Conservation (phyloP, 2,888 invertebrate species). For the Dicyrtomina minuta region DNA sequence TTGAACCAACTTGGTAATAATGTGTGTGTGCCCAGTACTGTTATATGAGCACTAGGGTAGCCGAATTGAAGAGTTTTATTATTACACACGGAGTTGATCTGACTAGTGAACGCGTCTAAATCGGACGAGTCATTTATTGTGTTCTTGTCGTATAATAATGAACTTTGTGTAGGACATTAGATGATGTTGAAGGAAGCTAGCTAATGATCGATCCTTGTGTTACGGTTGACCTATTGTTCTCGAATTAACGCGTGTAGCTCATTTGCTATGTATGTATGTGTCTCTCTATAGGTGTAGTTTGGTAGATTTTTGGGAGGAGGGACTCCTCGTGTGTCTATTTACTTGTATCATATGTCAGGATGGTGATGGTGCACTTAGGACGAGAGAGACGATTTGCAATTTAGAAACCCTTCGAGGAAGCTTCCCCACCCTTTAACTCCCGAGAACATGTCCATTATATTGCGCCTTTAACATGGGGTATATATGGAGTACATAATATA, state of each 20-base stretch:
- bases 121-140: too few species aligned
- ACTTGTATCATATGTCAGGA: not conserved
- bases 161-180: conserved; percentile 28
- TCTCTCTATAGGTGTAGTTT: not conserved
- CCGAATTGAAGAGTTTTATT: not conserved
- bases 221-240: conserved; percentile 50
- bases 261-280: conserved; percentile 45
- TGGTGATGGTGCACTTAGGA: conserved; percentile 7
- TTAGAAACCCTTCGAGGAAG: not conserved
- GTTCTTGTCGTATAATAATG: conserved; percentile 25
- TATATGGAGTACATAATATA: too few species aligned
- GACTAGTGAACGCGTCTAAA: too few species aligned
- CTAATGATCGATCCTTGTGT: conserved; percentile 46
- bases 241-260: conserved; percentile 53
- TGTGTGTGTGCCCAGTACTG: not conserved
- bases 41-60: not conserved
- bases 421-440: not conserved
- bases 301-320: not conserved
- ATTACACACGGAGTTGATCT: not conserved
- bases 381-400: not conserved
- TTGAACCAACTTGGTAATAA: not conserved
- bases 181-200: conserved; percentile 39
- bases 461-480: too few species aligned
- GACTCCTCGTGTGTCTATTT: not conserved
- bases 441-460: too few species aligned